Evolutionary conservation across 2,888 invertebrate genomes (phyloP).

Genomic region (Adelphocoris suturalis): DNA sequence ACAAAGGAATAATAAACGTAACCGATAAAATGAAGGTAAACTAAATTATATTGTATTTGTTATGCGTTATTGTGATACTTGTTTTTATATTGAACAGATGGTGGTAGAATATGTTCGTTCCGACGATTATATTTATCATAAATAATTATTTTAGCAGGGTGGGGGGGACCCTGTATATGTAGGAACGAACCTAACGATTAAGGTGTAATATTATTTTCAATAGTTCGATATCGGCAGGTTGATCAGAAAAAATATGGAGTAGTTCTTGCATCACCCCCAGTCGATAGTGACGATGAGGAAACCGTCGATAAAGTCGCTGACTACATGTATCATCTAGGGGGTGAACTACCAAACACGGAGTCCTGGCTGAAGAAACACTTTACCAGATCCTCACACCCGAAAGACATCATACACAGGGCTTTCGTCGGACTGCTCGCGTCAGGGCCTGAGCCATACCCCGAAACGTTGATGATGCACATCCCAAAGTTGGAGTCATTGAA

Average conservation of each 20-base stretch:
- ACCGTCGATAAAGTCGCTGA: conserved; percentile 36
- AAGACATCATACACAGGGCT: neutral
- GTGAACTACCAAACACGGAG: conserved; percentile 38
- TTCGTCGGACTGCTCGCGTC: conserved; percentile 25
- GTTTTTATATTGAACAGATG: no score
- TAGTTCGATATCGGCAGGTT: neutral
- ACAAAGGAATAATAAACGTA: conserved; percentile 37
- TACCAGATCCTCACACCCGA: neutral
- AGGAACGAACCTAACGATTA: no score
- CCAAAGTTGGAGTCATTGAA: conserved; percentile 30
- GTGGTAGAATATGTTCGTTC: no score
- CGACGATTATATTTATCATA: no score
- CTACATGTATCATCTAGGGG: conserved; percentile 53
- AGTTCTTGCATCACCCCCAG: neutral
- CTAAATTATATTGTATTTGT: neutral
- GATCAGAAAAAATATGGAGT: conserved; percentile 44
- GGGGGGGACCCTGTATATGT: no score
- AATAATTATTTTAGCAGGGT: no score
- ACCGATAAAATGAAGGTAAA: conserved; percentile 50
- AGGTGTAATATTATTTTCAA: no score
- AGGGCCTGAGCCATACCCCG: conserved; percentile 35
- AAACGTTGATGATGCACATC: conserved; percentile 57
- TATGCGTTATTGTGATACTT: no score
- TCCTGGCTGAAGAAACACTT: conserved; percentile 50
- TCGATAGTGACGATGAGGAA: neutral